Conservation (phyloP, 1,140 invertebrate species). For the Zaprionus davidi region DNA sequence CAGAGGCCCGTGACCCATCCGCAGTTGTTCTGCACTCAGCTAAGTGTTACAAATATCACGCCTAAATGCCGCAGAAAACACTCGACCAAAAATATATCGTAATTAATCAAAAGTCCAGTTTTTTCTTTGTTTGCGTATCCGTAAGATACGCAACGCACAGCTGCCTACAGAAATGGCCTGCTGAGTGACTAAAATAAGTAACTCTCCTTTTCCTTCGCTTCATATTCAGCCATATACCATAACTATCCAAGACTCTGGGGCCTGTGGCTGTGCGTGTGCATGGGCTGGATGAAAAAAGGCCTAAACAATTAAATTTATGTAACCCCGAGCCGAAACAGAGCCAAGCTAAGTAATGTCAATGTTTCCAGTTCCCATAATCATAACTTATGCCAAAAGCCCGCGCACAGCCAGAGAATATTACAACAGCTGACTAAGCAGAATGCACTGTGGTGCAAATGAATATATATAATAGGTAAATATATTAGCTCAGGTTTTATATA, state of each 20-base stretch:
- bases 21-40: conserved; percentile 52
- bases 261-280: conserved; percentile 48
- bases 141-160: conserved; percentile 72
- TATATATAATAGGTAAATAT: background rate
- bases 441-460: conserved; percentile 51
- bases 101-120: conserved; percentile 65
- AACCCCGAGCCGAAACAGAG: conserved; percentile 45
- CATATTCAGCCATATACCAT: conserved; percentile 11
- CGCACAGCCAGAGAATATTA: conserved; percentile 16
- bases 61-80: conserved; percentile 57
- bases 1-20: conserved; percentile 11
- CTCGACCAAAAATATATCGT: conserved; percentile 33
- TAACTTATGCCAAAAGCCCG: conserved; percentile 74
- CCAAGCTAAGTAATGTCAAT: conserved; percentile 68
- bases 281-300: conserved; percentile 43
- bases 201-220: conserved; percentile 4
- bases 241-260: conserved; percentile 2
- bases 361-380: conserved; percentile 81
- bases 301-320: conserved; percentile 69
- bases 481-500: background rate
- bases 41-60: conserved; percentile 83
- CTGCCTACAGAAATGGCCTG: conserved; percentile 15
- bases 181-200: conserved; percentile 9
- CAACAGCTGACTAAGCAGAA: conserved; percentile 61
- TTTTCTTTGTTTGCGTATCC: conserved; percentile 56